Conservation (phyloP, 2,113 vertebrate genomes). For the Corynorhinus townsendii region DNA sequence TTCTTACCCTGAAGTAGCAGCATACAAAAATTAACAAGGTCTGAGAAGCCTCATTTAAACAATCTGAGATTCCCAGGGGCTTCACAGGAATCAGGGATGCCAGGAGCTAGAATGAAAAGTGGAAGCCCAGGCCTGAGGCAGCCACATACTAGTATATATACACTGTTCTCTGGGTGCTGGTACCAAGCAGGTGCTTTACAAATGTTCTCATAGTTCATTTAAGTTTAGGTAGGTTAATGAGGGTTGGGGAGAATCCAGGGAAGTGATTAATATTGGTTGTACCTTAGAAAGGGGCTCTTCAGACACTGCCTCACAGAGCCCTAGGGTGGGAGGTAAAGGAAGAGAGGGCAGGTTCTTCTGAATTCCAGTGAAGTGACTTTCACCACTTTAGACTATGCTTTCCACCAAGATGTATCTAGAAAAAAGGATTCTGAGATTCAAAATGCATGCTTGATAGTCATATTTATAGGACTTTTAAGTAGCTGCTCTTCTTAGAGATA, state of each 20-base stretch:
- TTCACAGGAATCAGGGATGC: neutral
- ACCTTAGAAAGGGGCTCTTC: neutral
- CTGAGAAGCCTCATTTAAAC: conserved; percentile 37
- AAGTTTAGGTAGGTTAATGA: neutral
- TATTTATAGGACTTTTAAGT: conserved; percentile 30
- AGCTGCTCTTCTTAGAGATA: neutral
- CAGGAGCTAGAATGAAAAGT: neutral
- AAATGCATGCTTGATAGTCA: neutral
- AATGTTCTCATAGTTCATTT: neutral
- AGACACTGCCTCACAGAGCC: neutral
- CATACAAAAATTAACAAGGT: neutral
- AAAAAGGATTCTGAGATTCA: neutral
- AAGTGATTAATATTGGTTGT: neutral
- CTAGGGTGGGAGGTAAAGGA: neutral
- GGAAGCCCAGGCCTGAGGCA: neutral
- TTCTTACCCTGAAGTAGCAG: neutral
- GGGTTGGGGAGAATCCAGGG: neutral
- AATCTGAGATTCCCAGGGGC: neutral
- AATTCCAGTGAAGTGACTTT: neutral
- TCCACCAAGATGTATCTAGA: neutral
- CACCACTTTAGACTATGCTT: neutral
- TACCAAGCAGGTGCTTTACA: neutral
- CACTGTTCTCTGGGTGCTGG: neutral
- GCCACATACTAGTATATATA: neutral
- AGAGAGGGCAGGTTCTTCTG: neutral